phyloP scores from a whole-genome alignment of 2,888 invertebrate species.

The Cataglyphis cursor region DNA sequence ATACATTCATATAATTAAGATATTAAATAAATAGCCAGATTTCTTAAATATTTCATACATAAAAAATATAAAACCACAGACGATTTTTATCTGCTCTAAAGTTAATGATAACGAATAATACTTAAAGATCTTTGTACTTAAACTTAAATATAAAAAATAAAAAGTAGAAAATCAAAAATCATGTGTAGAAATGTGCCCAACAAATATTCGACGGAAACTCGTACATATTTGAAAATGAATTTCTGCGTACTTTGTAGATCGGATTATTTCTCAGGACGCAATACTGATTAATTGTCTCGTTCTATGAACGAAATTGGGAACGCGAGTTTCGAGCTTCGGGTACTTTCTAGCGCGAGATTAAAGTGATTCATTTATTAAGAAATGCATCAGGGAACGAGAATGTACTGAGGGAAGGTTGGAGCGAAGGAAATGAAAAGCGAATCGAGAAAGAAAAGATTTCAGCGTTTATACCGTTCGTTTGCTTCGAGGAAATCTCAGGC shows the following conservation, averaged over 20 bases:
- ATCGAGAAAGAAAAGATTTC: constrained; percentile 31
- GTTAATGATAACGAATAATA: background rate
- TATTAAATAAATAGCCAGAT: background rate
- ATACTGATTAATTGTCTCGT: constrained; percentile 68
- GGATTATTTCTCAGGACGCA: constrained; percentile 61
- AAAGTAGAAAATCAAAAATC: background rate
- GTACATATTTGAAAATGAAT: background rate
- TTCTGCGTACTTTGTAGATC: constrained; percentile 39
- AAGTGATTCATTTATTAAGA: constrained; percentile 77
- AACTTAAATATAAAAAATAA: background rate
- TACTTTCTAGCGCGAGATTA: constrained; percentile 69
- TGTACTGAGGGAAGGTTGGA: constrained; percentile 45
- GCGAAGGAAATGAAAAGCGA: constrained; percentile 61
- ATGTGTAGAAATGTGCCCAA: background rate
- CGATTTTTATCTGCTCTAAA: background rate
- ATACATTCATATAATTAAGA: background rate
- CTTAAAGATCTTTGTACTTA: background rate
- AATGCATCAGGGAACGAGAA: constrained; percentile 69
- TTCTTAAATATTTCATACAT: background rate
- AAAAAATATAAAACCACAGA: background rate
- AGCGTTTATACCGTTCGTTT: constrained; percentile 20
- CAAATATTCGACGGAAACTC: background rate
- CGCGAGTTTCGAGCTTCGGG: constrained; percentile 58
- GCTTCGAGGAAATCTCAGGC: constrained; percentile 32
- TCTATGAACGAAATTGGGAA: constrained; percentile 62